These are phyloP conservation scores for Rhagonycha lutea DNA, from an alignment of 2,888 invertebrate species.

Conservation along the genomic window DNA sequence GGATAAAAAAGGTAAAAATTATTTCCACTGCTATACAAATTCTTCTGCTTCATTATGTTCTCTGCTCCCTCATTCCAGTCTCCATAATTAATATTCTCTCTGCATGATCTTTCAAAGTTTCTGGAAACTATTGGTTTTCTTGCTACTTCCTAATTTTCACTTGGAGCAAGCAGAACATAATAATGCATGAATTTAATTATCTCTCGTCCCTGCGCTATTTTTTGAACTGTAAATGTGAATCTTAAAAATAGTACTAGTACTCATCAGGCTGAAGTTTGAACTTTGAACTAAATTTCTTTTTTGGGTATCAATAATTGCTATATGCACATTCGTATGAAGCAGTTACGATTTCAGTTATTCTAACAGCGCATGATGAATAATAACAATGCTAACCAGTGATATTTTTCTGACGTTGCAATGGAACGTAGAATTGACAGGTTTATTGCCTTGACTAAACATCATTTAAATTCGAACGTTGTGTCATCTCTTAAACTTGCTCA, in stretches of 20 bases:
- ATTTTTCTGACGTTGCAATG: slow-evolving; percentile 48
- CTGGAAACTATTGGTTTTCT: not conserved
- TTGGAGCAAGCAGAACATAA: not conserved
- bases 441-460: slow-evolving; percentile 51
- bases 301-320: not conserved
- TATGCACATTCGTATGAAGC: slow-evolving; percentile 13
- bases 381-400: slow-evolving; percentile 46
- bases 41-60: no score
- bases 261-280: slow-evolving; percentile 2
- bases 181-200: not conserved
- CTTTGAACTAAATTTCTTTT: slow-evolving; percentile 1
- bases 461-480: slow-evolving; percentile 52
- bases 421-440: slow-evolving; percentile 49
- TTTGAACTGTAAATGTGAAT: not conserved
- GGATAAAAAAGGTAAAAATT: not conserved
- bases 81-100: not conserved
- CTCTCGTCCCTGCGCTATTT: not conserved
- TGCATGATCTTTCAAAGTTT: not conserved
- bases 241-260: not conserved
- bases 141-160: not conserved
- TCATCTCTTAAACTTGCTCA: slow-evolving; percentile 47
- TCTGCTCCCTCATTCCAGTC: not conserved
- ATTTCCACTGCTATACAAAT: not conserved
- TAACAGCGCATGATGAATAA: slow-evolving; percentile 44
- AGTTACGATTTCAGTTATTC: slow-evolving; percentile 35